Percentiles rank a stretch among this genome's conserved stretches.
Conservation (phyloP, 1,140 invertebrate species). For the Tetragnatha versicolor region DNA sequence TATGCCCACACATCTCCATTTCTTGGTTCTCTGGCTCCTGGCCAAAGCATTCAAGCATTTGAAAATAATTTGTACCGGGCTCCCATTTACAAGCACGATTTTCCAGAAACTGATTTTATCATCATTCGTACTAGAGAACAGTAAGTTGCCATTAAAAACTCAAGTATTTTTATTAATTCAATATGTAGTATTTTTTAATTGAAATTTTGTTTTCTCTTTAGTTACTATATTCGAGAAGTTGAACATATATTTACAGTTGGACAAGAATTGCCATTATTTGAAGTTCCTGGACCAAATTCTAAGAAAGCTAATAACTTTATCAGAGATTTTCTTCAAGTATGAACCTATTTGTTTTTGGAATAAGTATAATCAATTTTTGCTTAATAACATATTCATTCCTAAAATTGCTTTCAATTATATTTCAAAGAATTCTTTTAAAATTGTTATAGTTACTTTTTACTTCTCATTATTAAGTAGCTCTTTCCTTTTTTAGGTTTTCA, state of each 20-base stretch:
- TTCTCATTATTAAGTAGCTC: too few relatives aligned
- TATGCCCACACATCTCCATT: constrained; percentile 98
- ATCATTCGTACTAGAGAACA: constrained; percentile 85
- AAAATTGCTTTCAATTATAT: too few relatives aligned
- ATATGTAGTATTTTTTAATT: neutral
- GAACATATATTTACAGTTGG: constrained; percentile 91
- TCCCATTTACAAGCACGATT: constrained; percentile 90
- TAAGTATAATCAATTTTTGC: too few relatives aligned
- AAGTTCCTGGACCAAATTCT: constrained; percentile 99
- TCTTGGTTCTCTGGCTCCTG: constrained; percentile 89
- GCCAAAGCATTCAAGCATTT: constrained; percentile 85
- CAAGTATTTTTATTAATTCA: too few relatives aligned
- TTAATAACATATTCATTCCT: too few relatives aligned
- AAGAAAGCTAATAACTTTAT: constrained; percentile 98
- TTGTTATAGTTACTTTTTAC: too few relatives aligned
- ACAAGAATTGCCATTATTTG: constrained; percentile 95
- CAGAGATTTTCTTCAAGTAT: constrained; percentile 93
- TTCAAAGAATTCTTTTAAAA: too few relatives aligned
- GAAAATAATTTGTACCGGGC: constrained; percentile 99
- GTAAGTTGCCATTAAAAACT: too few relatives aligned
- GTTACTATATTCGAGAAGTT: constrained; percentile 89
- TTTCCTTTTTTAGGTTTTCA: constrained; percentile 80
- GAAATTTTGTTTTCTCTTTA: constrained; percentile 64
- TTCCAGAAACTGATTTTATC: constrained; percentile 87
- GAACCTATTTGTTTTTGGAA: constrained; percentile 7